phyloP scores from a whole-genome alignment of 1,140 invertebrate genomes.

The Macrotrachela quadricornifera region DNA sequence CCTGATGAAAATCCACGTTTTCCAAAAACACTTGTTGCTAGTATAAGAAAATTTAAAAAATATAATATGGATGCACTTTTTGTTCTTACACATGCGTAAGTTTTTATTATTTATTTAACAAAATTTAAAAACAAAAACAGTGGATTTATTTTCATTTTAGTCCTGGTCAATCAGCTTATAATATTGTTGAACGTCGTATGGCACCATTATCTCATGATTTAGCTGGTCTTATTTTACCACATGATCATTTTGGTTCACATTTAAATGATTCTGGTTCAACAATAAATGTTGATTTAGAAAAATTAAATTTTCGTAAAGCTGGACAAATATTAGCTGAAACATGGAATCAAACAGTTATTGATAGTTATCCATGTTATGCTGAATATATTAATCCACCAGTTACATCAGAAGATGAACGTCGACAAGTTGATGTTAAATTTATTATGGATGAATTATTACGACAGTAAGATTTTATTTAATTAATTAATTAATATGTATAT shows the following conservation, averaged over 20 bases:
- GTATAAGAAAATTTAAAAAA: constrained; percentile 21
- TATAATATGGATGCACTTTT: constrained; percentile 28
- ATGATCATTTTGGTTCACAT: constrained; percentile 26
- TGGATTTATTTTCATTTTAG: too few species aligned
- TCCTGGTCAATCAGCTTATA: constrained; percentile 24
- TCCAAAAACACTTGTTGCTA: constrained; percentile 18
- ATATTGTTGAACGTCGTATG: constrained; percentile 21
- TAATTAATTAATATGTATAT: too few species aligned
- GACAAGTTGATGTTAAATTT: neutral
- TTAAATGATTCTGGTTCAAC: constrained; percentile 19
- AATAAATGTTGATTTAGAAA: constrained; percentile 20
- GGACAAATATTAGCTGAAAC: constrained; percentile 16
- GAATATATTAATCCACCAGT: constrained; percentile 13
- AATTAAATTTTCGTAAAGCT: constrained; percentile 19
- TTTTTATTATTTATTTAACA: too few species aligned
- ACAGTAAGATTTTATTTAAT: neutral
- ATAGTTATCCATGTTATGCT: constrained; percentile 17
- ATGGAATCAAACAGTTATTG: constrained; percentile 15
- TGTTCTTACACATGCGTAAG: constrained; percentile 24
- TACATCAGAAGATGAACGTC: neutral
- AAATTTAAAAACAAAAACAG: too few species aligned
- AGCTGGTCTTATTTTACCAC: constrained; percentile 22
- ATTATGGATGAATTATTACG: neutral
- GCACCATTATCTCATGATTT: constrained; percentile 25
- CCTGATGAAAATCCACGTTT: constrained; percentile 28